These are phyloP conservation scores for Alauda arvensis DNA, from an alignment of 2,797 vertebrate species.

Conservation along the genomic window DNA sequence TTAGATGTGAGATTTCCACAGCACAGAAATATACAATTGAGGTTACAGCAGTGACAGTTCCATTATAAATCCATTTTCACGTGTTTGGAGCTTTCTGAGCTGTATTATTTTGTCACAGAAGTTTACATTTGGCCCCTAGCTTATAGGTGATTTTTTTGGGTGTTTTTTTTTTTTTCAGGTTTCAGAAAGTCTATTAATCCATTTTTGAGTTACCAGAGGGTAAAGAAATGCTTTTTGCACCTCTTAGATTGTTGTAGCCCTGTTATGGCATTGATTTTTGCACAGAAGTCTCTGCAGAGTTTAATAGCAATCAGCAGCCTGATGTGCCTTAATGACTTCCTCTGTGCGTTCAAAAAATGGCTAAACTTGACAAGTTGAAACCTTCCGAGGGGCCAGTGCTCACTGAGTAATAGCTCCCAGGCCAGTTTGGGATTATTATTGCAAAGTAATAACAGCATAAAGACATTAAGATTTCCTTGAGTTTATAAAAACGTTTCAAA, in stretches of 20 bases:
- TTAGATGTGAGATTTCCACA: slow-evolving; percentile 22
- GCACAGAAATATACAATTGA: background rate
- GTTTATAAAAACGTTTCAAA: slow-evolving; percentile 30
- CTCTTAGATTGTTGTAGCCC: slow-evolving; percentile 20
- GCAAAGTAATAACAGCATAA: slow-evolving; percentile 33
- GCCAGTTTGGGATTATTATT: slow-evolving; percentile 35
- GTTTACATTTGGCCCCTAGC: slow-evolving; percentile 11
- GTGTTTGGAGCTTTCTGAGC: background rate
- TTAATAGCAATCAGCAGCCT: slow-evolving; percentile 60
- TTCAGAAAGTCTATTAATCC: slow-evolving; percentile 22
- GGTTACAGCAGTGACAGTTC: slow-evolving; percentile 5
- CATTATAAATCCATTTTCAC: slow-evolving; percentile 39
- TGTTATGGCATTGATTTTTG: slow-evolving; percentile 53
- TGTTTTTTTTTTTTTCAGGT: slow-evolving; percentile 4
- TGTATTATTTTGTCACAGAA: slow-evolving; percentile 17
- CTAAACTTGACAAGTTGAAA: slow-evolving; percentile 52
- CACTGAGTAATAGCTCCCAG: slow-evolving; percentile 47
- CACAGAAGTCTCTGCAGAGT: slow-evolving; percentile 41
- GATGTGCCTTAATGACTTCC: slow-evolving; percentile 62
- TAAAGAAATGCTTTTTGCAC: slow-evolving; percentile 35
- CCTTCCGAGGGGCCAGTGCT: slow-evolving; percentile 39
- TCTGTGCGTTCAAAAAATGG: slow-evolving; percentile 43
- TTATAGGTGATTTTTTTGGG: background rate
- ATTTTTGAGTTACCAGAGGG: slow-evolving; percentile 25
- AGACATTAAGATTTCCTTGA: slow-evolving; percentile 7